A percentile compares a stretch with the other conserved stretches of the same genome.
Conservation (phyloP, 2,888 invertebrate genomes). For the Ferrisia virgata region DNA sequence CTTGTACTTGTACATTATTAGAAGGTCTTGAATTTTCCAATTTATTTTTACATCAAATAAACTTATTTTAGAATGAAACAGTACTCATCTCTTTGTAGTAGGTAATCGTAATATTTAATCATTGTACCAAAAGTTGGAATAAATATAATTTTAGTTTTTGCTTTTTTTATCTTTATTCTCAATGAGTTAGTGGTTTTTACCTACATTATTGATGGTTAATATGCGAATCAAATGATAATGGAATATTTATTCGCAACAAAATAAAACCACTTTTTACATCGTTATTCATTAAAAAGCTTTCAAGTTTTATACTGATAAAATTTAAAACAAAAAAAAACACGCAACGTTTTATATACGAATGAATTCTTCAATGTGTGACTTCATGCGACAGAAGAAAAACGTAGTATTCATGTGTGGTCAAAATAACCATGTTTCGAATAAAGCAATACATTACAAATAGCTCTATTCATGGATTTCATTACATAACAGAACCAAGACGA, state of each 20-base stretch:
- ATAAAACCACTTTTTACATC: not conserved
- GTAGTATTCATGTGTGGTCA: conserved; percentile 26
- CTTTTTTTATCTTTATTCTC: not conserved
- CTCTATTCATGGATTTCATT: conserved; percentile 50
- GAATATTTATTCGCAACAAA: not conserved
- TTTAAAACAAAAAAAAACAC: no score
- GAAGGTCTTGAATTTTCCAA: not conserved
- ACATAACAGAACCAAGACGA: conserved; percentile 49
- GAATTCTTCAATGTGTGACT: not conserved
- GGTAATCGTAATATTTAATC: no score
- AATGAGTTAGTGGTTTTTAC: not conserved
- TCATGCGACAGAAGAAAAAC: conserved; percentile 31
- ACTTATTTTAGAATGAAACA: no score
- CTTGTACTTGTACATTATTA: conserved; percentile 54
- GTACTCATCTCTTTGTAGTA: no score
- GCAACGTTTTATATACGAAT: not conserved
- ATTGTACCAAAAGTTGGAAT: no score
- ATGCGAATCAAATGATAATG: not conserved
- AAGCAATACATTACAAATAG: conserved; percentile 49
- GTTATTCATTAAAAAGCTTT: not conserved
- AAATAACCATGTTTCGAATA: conserved; percentile 49
- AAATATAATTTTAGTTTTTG: no score
- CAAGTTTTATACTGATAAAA: not conserved
- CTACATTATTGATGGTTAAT: not conserved
- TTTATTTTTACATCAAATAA: no score